Conservation (phyloP, 2,797 vertebrate species). For the Fistularia tabacaria region DNA sequence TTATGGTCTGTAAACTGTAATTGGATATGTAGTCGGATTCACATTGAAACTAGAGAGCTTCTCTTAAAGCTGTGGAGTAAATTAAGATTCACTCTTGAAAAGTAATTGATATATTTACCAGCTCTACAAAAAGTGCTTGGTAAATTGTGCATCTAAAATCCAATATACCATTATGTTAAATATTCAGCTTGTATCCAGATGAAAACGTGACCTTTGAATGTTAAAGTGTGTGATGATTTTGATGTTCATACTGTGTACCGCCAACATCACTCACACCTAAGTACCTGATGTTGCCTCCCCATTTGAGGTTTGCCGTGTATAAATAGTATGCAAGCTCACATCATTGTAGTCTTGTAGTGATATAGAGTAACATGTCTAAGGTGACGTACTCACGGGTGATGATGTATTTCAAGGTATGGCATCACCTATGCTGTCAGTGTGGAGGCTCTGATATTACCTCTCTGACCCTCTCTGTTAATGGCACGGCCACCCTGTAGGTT, state of each 20-base stretch:
- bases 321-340: constrained; percentile 3
- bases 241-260: not conserved
- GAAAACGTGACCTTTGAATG: no score
- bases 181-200: no score
- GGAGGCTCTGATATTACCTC: constrained; percentile 34
- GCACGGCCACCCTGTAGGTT: constrained; percentile 36
- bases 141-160: no score
- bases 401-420: constrained; percentile 29
- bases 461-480: constrained; percentile 40
- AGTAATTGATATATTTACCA: not conserved
- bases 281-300: not conserved
- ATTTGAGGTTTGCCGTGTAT: no score
- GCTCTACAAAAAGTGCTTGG: no score
- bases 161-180: not conserved
- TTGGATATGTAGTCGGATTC: constrained; percentile 9
- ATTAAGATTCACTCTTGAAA: not conserved
- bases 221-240: not conserved
- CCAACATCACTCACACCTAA: no score
- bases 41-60: constrained; percentile 11
- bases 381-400: not conserved
- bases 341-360: constrained; percentile 1
- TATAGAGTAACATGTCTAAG: not conserved
- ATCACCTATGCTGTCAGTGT: constrained; percentile 9
- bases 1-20: constrained; percentile 26
- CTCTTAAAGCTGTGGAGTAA: constrained; percentile 4